phyloP scores from a whole-genome alignment of 2,888 invertebrate genomes.

The Endotricha flammealis region DNA sequence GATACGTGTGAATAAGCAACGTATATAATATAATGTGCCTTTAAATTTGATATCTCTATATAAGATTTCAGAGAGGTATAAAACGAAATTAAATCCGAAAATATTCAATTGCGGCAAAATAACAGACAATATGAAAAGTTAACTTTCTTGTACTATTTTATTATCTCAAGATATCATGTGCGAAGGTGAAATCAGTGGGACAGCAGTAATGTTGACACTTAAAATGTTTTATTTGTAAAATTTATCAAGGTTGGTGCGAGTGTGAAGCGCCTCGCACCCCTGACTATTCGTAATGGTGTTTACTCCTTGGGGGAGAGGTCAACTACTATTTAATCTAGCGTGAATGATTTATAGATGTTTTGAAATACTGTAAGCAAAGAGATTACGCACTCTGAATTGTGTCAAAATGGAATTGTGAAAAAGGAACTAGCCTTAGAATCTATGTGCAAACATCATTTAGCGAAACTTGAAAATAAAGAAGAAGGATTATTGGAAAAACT shows the following conservation, averaged over 20 bases:
- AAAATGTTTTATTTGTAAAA: conserved; percentile 13
- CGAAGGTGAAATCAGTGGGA: not conserved
- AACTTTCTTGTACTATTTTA: too few species aligned
- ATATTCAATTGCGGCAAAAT: too few species aligned
- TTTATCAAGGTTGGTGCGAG: conserved; percentile 26
- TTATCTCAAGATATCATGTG: too few species aligned
- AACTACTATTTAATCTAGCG: conserved; percentile 73
- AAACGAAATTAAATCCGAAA: too few species aligned
- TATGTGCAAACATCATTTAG: too few species aligned
- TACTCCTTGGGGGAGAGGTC: conserved; percentile 65
- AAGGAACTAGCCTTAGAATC: conserved; percentile 12
- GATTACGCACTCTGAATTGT: conserved; percentile 20
- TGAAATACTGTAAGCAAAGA: conserved; percentile 42
- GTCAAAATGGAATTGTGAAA: conserved; percentile 16
- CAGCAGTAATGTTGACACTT: conserved; percentile 6
- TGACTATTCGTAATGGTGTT: conserved; percentile 65
- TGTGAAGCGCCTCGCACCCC: conserved; percentile 46
- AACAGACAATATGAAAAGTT: too few species aligned
- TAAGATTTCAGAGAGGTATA: too few species aligned
- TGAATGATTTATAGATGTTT: conserved; percentile 72
- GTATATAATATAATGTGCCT: too few species aligned
- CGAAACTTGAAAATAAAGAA: too few species aligned
- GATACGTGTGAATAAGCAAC: too few species aligned
- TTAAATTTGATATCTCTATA: too few species aligned
- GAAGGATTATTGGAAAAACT: too few species aligned